Evolutionary conservation across 1,140 invertebrate genomes (phyloP), one percentile per base, ranked within the genome.

Genomic region (Atta texana): DNA sequence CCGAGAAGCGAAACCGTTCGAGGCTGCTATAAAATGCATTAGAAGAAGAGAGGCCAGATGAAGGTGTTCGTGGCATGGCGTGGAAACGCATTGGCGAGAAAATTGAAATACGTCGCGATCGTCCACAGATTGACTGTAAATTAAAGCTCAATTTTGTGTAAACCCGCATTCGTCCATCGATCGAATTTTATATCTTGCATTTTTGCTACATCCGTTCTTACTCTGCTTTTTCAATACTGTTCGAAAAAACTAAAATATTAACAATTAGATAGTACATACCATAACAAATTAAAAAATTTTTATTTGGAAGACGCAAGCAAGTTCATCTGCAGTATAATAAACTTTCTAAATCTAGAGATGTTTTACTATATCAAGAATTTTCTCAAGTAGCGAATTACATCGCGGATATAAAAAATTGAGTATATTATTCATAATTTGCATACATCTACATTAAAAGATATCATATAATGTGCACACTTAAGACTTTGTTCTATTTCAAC

Each of bases 1-100:
- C 86, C 77, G 81, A 89, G 86, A 68, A 88, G 68, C 66, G 66
- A 55, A 89, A 63, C 63, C 44, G 71, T 81, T 69, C 55, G 72
- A 53, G 53, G 69, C 76, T 91, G 78, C 75, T 91, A 88, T 91
- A 91, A 91, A 91, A 91, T 91, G 88, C 89, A 91, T 91, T 91
- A 91, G 85, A 76, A 87, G 77, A 86, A 87, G 85, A 81, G 88
- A 89, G 68, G 59, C 69, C 44, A 44, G 66, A 63, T 49, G 34
- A 28, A 31, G 7, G 24, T 39, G 14, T 28, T 28, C 53, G 12
- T n/a, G 28, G 53, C 53, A 5, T 72, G 21, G 64, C 55, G 24
- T 64, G 72, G 66, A 80, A 87, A 14, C 49, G 44, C 71, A 59
- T 24, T 51, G 34, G 55, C 72, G 39, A 28, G 72, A 63, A 61